Percentiles rank a stretch among this genome's conserved stretches.
Conservation (phyloP, 2,888 invertebrate genomes). For the Heliconius ethilla region DNA sequence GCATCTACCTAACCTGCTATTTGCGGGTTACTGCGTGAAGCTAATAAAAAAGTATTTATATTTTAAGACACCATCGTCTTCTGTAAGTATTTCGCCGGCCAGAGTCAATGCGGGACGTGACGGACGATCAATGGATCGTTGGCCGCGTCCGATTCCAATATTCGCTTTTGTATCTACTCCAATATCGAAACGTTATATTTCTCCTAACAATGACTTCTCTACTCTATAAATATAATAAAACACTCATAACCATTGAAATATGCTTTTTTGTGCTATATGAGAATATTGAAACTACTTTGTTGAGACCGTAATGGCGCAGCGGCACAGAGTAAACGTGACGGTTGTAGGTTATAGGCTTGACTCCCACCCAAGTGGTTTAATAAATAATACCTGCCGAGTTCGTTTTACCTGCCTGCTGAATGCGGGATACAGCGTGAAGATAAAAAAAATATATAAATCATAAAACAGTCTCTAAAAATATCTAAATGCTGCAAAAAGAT, state of each 20-base stretch:
- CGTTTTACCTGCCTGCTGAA: too few species aligned
- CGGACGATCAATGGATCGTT: conserved; percentile 11
- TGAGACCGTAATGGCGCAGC: not conserved
- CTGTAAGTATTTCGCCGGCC: not conserved
- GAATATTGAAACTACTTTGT: not conserved
- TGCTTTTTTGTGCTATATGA: not conserved
- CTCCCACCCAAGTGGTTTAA: not conserved
- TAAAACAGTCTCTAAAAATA: too few species aligned
- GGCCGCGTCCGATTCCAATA: conserved; percentile 13
- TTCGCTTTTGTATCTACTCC: conserved; percentile 14
- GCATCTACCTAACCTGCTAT: too few species aligned
- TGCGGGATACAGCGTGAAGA: too few species aligned
- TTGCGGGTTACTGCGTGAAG: not conserved
- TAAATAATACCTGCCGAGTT: too few species aligned
- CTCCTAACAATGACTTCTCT: conserved; percentile 2
- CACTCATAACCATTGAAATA: not conserved
- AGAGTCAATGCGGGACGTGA: conserved; percentile 11
- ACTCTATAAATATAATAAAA: conserved; percentile 13
- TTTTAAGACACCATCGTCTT: not conserved
- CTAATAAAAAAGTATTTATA: conserved; percentile 2
- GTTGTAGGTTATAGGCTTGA: not conserved
- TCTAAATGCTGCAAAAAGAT: too few species aligned
- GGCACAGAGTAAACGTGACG: not conserved
- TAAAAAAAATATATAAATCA: too few species aligned
- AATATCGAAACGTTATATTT: conserved; percentile 14